phyloP scores from a whole-genome alignment of 2,888 invertebrate genomes.

The Lycocerus yunnanus region DNA sequence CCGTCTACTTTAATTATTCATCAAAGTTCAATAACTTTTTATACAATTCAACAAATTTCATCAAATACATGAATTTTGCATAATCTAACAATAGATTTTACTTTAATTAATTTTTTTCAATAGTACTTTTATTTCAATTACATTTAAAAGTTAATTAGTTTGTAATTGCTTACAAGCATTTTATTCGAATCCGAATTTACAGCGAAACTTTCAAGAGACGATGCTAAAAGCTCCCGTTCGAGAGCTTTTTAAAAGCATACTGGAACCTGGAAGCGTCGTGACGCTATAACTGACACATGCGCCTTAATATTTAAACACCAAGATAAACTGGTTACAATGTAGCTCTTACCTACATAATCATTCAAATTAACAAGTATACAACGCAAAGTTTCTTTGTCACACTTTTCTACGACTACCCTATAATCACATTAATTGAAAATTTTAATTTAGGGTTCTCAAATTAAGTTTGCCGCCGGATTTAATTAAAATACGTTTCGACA shows the following conservation, averaged over 20 bases:
- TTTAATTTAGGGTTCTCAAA: neutral
- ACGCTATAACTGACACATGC: constrained; percentile 35
- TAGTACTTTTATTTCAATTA: neutral
- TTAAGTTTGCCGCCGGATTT: neutral
- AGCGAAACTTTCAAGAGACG: neutral
- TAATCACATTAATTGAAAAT: neutral
- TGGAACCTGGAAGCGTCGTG: constrained; percentile 36
- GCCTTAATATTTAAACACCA: constrained; percentile 36
- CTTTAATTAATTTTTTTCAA: neutral
- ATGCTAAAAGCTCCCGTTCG: constrained; percentile 15
- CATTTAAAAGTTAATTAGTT: neutral
- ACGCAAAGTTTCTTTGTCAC: neutral
- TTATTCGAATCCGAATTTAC: neutral
- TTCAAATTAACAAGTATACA: neutral
- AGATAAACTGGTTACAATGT: constrained; percentile 27
- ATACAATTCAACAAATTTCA: neutral
- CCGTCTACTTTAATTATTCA: neutral
- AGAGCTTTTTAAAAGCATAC: constrained; percentile 16
- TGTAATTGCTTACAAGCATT: neutral
- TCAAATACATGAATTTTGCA: neutral
- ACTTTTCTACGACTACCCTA: neutral
- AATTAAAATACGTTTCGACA: neutral
- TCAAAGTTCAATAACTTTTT: neutral
- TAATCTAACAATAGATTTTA: neutral
- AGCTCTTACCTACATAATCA: constrained; percentile 11